Conservation (phyloP, 2,113 vertebrate genomes). For the Ovis canadensis region DNA sequence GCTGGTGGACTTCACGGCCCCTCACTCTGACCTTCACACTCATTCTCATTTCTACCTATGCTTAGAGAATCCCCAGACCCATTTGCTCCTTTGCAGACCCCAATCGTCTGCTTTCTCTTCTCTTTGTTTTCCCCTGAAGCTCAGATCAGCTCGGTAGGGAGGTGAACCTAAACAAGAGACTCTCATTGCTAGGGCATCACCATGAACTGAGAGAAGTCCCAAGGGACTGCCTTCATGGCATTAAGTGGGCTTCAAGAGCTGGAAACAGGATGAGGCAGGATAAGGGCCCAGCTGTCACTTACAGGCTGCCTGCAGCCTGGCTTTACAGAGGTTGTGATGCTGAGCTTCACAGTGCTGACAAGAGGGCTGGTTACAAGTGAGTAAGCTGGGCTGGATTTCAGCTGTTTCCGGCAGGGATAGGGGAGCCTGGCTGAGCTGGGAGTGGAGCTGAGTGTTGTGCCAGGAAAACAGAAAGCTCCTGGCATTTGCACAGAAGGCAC, state of each 20-base stretch:
- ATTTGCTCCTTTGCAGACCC: not conserved
- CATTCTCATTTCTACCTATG: not conserved
- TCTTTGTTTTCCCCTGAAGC: not conserved
- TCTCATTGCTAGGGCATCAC: constrained; percentile 47
- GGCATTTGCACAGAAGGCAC: constrained; percentile 9
- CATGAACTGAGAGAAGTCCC: constrained; percentile 61
- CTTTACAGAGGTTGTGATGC: constrained; percentile 73
- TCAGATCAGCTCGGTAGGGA: constrained; percentile 54
- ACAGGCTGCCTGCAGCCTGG: constrained; percentile 76
- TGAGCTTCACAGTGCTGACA: constrained; percentile 66
- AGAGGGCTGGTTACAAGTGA: constrained; percentile 61
- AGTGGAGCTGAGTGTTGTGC: constrained; percentile 6
- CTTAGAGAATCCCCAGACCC: not conserved
- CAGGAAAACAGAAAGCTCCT: constrained; percentile 27
- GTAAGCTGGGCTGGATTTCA: constrained; percentile 60
- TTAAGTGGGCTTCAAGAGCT: constrained; percentile 76
- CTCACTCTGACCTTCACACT: not conserved
- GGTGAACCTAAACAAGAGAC: constrained; percentile 55
- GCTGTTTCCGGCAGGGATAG: constrained; percentile 39
- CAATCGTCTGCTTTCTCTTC: not conserved
- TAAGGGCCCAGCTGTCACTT: constrained; percentile 75
- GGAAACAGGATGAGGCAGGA: constrained; percentile 69
- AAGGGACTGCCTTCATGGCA: constrained; percentile 34
- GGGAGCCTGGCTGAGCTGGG: constrained; percentile 30
- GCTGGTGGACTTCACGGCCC: not conserved